phyloP scores from a whole-genome alignment of 2,113 vertebrate genomes.

The Phoxinus phoxinus region DNA sequence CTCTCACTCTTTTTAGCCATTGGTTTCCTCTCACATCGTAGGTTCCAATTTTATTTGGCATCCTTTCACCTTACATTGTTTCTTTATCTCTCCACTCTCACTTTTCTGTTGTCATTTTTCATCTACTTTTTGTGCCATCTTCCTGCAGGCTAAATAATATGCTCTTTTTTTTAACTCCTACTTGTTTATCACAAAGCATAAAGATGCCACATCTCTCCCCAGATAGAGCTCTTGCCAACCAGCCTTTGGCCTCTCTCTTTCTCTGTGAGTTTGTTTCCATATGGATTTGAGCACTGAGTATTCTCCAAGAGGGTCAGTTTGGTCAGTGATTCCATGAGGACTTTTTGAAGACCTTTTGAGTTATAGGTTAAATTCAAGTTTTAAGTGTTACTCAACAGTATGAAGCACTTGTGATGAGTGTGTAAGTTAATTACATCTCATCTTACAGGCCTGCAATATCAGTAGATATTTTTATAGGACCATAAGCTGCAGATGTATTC shows the following conservation, averaged over 20 bases:
- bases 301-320: not conserved
- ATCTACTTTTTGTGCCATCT: not conserved
- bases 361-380: not conserved
- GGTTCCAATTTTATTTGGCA: not conserved
- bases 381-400: not conserved
- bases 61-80: constrained; percentile 13
- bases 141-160: not conserved
- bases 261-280: constrained; percentile 20
- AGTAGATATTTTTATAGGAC: not conserved
- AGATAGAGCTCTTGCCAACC: not conserved
- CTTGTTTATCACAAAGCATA: not conserved
- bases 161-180: not conserved
- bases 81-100: not conserved
- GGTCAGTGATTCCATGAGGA: not conserved
- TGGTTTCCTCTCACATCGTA: constrained; percentile 10
- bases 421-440: constrained; percentile 4
- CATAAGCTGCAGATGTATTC: not conserved
- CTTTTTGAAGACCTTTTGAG: not conserved
- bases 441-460: not conserved
- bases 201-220: not conserved
- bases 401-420: not conserved
- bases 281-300: constrained; percentile 27
- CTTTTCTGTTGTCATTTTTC: not conserved
- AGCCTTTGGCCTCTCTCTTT: not conserved
- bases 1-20: constrained; percentile 27